Percentiles rank a stretch among this genome's conserved stretches.
Conservation (phyloP, 1,140 invertebrate species). For the Drosophila bocqueti region DNA sequence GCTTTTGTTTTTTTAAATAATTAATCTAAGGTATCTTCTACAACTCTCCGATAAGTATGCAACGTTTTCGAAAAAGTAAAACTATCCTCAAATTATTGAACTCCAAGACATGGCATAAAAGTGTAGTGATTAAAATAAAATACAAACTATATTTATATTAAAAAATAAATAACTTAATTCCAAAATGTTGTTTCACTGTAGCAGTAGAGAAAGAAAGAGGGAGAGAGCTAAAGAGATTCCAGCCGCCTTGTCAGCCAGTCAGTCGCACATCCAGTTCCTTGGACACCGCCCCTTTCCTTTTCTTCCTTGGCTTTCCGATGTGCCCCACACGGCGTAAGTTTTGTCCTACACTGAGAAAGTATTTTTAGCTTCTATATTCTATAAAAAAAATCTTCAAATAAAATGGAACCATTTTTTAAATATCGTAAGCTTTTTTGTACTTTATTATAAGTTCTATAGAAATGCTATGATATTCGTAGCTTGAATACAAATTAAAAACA, state of each 20-base stretch:
- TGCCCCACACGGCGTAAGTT: constrained; percentile 55
- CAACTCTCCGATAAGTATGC: constrained; percentile 4
- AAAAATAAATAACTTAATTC: background rate
- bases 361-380: background rate
- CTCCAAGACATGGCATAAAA: background rate
- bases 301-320: constrained; percentile 21
- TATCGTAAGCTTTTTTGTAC: background rate
- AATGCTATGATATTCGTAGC: background rate
- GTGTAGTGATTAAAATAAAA: background rate
- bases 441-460: rapidly evolving
- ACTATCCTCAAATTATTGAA: too few species aligned
- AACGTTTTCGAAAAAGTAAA: background rate
- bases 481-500: background rate
- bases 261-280: constrained; percentile 46
- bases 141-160: background rate
- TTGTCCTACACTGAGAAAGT: constrained; percentile 5
- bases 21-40: too few species aligned
- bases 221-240: constrained; percentile 25
- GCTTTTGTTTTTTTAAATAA: background rate
- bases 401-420: background rate
- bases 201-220: constrained; percentile 12
- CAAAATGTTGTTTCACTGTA: constrained; percentile 44
- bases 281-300: constrained; percentile 8
- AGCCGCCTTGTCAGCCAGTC: constrained; percentile 51
- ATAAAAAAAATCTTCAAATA: background rate